These are phyloP conservation scores for Callimorpha dominula DNA, from an alignment of 2,888 invertebrate species.

Conservation along the genomic window DNA sequence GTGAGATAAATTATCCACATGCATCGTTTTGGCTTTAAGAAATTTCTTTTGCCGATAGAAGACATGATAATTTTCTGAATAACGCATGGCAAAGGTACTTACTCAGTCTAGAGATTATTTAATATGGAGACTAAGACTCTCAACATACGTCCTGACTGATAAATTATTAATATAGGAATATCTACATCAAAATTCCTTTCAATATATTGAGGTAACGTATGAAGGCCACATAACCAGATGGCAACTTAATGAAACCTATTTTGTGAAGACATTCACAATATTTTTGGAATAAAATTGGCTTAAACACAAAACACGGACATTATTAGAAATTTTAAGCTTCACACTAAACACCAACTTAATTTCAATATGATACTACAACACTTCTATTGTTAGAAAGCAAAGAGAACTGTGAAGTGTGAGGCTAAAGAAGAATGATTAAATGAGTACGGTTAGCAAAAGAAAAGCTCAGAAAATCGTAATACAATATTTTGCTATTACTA, in stretches of 20 bases:
- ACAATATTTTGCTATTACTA: not conserved
- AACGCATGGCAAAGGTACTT: too few species aligned
- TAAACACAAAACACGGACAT: not conserved
- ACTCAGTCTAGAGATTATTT: too few species aligned
- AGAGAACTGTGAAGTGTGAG: not conserved
- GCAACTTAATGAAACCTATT: not conserved
- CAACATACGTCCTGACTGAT: not conserved
- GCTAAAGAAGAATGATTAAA: not conserved
- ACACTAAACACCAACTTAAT: not conserved
- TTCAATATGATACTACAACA: not conserved
- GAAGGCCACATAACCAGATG: not conserved
- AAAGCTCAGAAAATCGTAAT: not conserved
- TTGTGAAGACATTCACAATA: too few species aligned
- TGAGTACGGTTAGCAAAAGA: not conserved
- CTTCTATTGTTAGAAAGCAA: not conserved
- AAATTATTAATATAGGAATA: not conserved
- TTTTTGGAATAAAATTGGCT: not conserved
- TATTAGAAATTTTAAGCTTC: not conserved
- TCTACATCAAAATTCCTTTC: not conserved
- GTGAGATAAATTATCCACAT: too few species aligned
- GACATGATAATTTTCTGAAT: too few species aligned
- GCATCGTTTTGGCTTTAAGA: too few species aligned
- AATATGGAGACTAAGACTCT: not conserved
- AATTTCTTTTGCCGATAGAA: too few species aligned
- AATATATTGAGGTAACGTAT: not conserved